Evolutionary conservation across 2,888 invertebrate species (phyloP).

Genomic region (Hartigia nigra): DNA sequence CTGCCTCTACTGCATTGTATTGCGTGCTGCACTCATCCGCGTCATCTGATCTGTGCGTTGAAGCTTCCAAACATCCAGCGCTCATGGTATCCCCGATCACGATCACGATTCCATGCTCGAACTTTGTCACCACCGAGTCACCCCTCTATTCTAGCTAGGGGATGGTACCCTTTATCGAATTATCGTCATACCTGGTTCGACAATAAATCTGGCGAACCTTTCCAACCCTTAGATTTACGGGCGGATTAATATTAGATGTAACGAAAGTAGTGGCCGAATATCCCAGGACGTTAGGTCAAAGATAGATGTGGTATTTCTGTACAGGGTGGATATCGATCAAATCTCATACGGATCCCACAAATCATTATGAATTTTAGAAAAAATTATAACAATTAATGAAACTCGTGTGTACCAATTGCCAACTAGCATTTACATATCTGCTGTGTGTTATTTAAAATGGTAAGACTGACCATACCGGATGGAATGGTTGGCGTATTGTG

Average conservation of each 20-base stretch:
- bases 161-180: slow-evolving; percentile 51
- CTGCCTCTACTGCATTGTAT: slow-evolving; percentile 50
- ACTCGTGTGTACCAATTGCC: not conserved
- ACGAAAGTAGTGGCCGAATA: slow-evolving; percentile 20
- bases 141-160: slow-evolving; percentile 14
- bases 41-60: slow-evolving; percentile 45
- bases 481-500: not conserved
- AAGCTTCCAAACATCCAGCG: slow-evolving; percentile 17
- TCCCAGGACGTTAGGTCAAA: not conserved
- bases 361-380: not conserved
- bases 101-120: slow-evolving; percentile 17
- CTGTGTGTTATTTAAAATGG: not conserved
- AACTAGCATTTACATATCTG: not conserved
- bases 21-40: slow-evolving; percentile 49
- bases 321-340: not conserved
- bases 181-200: slow-evolving; percentile 54
- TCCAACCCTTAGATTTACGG: slow-evolving; percentile 43
- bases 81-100: slow-evolving; percentile 6
- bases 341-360: not conserved
- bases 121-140: slow-evolving; percentile 4
- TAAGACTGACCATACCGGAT: not conserved
- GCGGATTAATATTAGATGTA: slow-evolving; percentile 50
- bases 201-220: slow-evolving; percentile 50
- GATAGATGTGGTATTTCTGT: not conserved
- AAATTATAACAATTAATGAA: not conserved